These are phyloP conservation scores for Microchrysa polita DNA, from an alignment of 2,888 invertebrate species.

Conservation along the genomic window DNA sequence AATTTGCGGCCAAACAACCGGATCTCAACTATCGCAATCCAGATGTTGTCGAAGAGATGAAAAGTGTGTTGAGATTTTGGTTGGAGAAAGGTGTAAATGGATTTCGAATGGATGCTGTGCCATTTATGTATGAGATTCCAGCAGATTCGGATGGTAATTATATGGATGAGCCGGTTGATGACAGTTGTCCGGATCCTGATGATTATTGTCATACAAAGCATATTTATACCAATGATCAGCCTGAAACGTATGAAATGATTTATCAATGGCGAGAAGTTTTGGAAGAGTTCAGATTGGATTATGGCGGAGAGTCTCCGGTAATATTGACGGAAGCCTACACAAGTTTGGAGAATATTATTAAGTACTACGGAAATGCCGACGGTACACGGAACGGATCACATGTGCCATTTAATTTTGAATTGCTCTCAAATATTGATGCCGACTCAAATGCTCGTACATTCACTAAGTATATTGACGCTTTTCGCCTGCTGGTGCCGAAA, in stretches of 20 bases:
- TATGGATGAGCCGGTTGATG: conserved; percentile 64
- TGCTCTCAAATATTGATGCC: conserved; percentile 66
- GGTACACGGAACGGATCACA: conserved; percentile 65
- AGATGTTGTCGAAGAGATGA: conserved; percentile 65
- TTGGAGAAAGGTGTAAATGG: conserved; percentile 70
- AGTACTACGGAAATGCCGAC: conserved; percentile 69
- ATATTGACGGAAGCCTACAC: conserved; percentile 73
- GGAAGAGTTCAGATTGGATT: conserved; percentile 63
- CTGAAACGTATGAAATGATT: conserved; percentile 69
- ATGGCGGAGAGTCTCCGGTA: conserved; percentile 64
- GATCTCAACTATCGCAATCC: conserved; percentile 73
- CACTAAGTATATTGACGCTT: conserved; percentile 67
- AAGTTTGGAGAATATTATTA: conserved; percentile 67
- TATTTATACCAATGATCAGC: conserved; percentile 69
- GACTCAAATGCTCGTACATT: conserved; percentile 66
- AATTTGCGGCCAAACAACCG: conserved; percentile 70
- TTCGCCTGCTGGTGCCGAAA: conserved; percentile 70
- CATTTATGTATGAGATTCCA: conserved; percentile 62
- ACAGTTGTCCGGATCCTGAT: conserved; percentile 64
- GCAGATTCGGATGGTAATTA: conserved; percentile 47
- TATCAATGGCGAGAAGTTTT: conserved; percentile 68
- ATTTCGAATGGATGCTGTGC: conserved; percentile 67
- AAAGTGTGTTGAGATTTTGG: conserved; percentile 75
- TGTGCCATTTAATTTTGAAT: conserved; percentile 74
- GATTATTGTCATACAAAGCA: conserved; percentile 69